Conservation (phyloP, 2,797 vertebrate species). For the Urophycis tenuis region DNA sequence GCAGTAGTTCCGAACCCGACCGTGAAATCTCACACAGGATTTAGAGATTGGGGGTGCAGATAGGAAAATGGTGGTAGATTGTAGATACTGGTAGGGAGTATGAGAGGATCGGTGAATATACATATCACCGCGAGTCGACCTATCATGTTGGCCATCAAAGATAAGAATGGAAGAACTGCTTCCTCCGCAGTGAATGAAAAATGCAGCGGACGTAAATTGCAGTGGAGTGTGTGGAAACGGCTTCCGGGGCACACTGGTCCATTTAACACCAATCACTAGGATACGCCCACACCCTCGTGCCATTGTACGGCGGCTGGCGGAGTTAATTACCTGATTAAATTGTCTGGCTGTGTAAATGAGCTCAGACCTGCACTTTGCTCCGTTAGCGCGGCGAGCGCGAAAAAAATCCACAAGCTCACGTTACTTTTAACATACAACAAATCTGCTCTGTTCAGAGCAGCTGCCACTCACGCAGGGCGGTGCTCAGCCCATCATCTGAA, state of each 20-base stretch:
- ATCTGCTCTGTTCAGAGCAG: slow-evolving; percentile 33
- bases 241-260: slow-evolving; percentile 22
- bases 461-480: slow-evolving; percentile 38
- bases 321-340: slow-evolving; percentile 31
- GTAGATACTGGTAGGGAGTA: slow-evolving; percentile 14
- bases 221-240: slow-evolving; percentile 31
- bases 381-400: slow-evolving; percentile 9
- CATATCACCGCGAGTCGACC: no score
- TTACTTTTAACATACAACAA: slow-evolving; percentile 12
- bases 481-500: slow-evolving; percentile 27
- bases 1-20: neutral
- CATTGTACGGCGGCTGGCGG: slow-evolving; percentile 1
- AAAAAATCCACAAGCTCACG: neutral
- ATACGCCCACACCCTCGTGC: slow-evolving; percentile 16
- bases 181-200: slow-evolving; percentile 35
- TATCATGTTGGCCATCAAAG: slow-evolving; percentile 26
- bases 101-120: no score
- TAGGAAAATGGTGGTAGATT: neutral
- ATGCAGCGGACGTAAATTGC: slow-evolving; percentile 24
- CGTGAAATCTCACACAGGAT: neutral
- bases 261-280: slow-evolving; percentile 20
- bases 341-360: slow-evolving; percentile 16
- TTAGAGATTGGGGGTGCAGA: neutral
- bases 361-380: neutral
- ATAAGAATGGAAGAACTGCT: slow-evolving; percentile 35